phyloP scores from a whole-genome alignment of 2,888 invertebrate genomes.

The Drosophila nr. perissopoda region DNA sequence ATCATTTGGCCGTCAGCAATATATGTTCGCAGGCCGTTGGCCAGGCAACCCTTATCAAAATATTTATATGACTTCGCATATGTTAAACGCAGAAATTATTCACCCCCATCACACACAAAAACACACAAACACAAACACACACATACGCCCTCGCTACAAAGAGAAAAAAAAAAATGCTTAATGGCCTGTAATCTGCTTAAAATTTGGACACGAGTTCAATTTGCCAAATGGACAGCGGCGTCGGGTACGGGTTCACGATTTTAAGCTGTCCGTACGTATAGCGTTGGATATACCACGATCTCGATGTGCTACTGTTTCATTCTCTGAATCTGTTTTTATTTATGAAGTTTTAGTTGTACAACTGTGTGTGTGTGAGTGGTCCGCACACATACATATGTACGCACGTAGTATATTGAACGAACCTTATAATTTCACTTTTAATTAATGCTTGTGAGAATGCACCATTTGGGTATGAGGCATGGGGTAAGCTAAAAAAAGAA shows the following conservation, averaged over 20 bases:
- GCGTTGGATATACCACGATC: background rate
- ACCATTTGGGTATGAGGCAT: constrained; percentile 4
- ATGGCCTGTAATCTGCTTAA: constrained; percentile 82
- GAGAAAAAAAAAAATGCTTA: constrained; percentile 77
- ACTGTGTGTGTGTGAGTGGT: background rate
- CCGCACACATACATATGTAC: constrained; percentile 1
- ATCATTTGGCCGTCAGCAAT: constrained; percentile 45
- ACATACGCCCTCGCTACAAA: constrained; percentile 22
- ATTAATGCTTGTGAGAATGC: constrained; percentile 61
- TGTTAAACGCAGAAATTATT: constrained; percentile 67
- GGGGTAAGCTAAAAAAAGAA: constrained; percentile 25
- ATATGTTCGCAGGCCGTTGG: constrained; percentile 63
- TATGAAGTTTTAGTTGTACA: constrained; percentile 59
- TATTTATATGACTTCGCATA: constrained; percentile 79
- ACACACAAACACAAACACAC: constrained; percentile 3
- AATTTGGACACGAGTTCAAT: constrained; percentile 81
- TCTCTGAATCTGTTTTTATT: constrained; percentile 57
- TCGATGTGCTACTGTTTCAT: constrained; percentile 20
- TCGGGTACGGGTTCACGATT: constrained; percentile 32
- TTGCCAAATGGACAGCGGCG: constrained; percentile 68
- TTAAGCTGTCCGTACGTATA: constrained; percentile 47
- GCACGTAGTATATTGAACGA: constrained; percentile 19
- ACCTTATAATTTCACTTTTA: constrained; percentile 73
- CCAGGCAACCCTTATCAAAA: constrained; percentile 82
- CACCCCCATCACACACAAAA: constrained; percentile 13